Evolutionary conservation across 2,113 vertebrate genomes (phyloP).

Genomic region (Sakesphorus luctuosus): DNA sequence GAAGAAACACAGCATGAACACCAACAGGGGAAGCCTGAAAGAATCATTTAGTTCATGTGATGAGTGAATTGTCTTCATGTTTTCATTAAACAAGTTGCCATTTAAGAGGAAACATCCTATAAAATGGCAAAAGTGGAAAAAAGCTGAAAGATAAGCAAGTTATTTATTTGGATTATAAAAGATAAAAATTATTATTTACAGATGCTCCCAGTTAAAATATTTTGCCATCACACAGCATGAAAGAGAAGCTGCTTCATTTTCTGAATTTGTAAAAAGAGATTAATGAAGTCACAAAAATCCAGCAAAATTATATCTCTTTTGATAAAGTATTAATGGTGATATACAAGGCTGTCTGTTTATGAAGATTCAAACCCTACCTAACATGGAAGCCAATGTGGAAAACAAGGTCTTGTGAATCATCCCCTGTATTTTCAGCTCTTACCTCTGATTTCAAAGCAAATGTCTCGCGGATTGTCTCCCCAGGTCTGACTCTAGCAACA

Average conservation of each 20-base stretch:
- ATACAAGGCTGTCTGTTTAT: background rate
- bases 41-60: background rate
- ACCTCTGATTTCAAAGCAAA: slow-evolving; percentile 80
- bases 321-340: background rate
- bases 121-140: background rate
- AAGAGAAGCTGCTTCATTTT: background rate
- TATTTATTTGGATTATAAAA: background rate
- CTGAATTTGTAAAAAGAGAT: background rate
- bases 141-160: background rate
- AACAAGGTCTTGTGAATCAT: background rate
- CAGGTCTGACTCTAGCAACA: slow-evolving; percentile 74
- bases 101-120: background rate
- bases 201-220: background rate
- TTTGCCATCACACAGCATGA: background rate
- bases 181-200: background rate
- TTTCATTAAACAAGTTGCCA: background rate
- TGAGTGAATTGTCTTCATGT: background rate
- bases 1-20: background rate
- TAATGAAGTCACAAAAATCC: background rate
- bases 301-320: background rate
- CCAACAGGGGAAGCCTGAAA: background rate
- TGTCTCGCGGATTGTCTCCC: slow-evolving; percentile 65
- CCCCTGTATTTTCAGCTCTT: background rate
- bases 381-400: background rate
- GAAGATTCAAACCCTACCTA: background rate